Conservation (phyloP, 2,113 vertebrate genomes). For the Caracal caracal region DNA sequence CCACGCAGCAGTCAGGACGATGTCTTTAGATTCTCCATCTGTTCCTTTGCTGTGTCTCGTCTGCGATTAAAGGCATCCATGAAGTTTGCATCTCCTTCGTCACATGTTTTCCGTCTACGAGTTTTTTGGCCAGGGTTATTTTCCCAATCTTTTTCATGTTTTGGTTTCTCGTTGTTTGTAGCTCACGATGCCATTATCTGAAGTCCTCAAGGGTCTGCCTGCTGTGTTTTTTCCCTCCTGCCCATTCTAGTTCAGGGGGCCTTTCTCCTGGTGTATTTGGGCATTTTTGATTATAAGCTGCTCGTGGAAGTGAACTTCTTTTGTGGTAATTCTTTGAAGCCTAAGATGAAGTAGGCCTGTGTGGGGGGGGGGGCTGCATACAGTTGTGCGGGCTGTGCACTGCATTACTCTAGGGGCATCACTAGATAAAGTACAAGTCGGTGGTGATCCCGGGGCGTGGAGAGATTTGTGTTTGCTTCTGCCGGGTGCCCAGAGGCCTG, state of each 20-base stretch:
- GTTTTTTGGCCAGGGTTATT: neutral
- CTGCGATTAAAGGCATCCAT: neutral
- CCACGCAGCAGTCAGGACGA: too few relatives aligned
- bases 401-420: neutral
- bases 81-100: neutral
- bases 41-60: neutral
- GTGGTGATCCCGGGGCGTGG: neutral
- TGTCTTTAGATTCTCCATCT: too few relatives aligned
- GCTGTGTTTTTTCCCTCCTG: neutral
- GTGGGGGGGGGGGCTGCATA: neutral
- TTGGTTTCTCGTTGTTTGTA: too few relatives aligned
- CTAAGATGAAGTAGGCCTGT: neutral
- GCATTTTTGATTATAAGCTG: neutral
- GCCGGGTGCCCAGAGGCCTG: neutral
- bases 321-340: neutral
- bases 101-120: neutral
- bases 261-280: neutral
- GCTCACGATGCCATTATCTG: too few relatives aligned
- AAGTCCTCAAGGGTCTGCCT: neutral
- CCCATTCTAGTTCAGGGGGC: neutral
- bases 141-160: neutral
- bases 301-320: neutral
- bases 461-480: neutral
- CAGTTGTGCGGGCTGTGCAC: neutral
- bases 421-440: too few relatives aligned